phyloP scores from a whole-genome alignment of 1,140 invertebrate genomes.

The Zaprionus kolodkinae region DNA sequence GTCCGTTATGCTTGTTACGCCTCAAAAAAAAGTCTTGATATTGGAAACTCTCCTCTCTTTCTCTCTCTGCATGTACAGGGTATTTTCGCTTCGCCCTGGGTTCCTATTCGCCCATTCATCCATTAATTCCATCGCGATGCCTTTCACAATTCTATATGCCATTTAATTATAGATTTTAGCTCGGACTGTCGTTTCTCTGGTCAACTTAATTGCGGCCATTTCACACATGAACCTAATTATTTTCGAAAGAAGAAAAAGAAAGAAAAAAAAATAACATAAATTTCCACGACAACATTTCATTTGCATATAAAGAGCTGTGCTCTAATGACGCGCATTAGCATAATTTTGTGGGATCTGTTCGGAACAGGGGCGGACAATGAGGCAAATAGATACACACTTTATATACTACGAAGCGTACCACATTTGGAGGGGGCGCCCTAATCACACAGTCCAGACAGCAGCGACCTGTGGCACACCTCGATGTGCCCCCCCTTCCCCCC shows the following conservation, averaged over 20 bases:
- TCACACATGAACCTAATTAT: slow-evolving; percentile 51
- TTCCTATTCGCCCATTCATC: not conserved
- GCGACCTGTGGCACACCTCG: slow-evolving; percentile 9
- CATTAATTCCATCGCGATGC: not conserved
- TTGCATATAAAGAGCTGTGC: slow-evolving; percentile 52
- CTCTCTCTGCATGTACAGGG: not conserved
- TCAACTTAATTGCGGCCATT: slow-evolving; percentile 50
- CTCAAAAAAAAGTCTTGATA: not conserved
- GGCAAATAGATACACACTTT: slow-evolving; percentile 27
- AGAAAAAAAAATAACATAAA: slow-evolving; percentile 29
- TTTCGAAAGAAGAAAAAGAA: slow-evolving; percentile 18
- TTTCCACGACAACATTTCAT: slow-evolving; percentile 52
- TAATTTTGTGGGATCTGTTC: slow-evolving; percentile 38
- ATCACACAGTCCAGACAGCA: not conserved
- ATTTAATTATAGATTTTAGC: slow-evolving; percentile 55
- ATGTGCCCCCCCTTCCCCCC: not conserved
- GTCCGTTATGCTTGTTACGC: not conserved
- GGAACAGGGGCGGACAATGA: not conserved
- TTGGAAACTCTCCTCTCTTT: not conserved
- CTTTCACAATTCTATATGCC: slow-evolving; percentile 38
- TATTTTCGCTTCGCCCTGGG: slow-evolving; percentile 3
- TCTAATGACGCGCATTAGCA: slow-evolving; percentile 53
- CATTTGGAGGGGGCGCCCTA: not conserved
- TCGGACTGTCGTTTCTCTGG: slow-evolving; percentile 37
- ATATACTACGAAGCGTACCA: not conserved